A percentile compares a stretch with the other conserved stretches of the same genome.
Conservation (phyloP, 1,140 invertebrate genomes). For the Bombus consobrinus region DNA sequence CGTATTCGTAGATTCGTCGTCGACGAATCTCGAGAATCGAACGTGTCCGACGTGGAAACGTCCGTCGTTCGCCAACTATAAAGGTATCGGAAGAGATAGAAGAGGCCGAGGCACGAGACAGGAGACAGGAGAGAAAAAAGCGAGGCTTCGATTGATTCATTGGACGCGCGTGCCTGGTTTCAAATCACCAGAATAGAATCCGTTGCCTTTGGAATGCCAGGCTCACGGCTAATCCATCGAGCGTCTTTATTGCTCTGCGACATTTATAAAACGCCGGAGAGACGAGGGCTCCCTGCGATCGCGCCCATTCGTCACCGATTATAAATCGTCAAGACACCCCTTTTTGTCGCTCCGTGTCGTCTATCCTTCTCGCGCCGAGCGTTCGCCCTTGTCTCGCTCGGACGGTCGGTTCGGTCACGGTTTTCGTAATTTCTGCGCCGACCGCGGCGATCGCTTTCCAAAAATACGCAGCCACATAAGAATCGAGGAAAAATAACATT, state of each 20-base stretch:
- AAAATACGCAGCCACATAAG: conserved; percentile 1
- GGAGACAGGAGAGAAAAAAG: conserved; percentile 3
- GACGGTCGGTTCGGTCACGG: no score
- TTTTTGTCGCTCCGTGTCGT: neutral
- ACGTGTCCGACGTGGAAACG: neutral
- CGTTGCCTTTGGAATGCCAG: conserved; percentile 69
- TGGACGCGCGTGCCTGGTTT: conserved; percentile 77
- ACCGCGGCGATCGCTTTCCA: neutral
- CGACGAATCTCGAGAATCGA: neutral
- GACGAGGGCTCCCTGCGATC: conserved; percentile 62
- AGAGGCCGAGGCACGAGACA: conserved; percentile 48
- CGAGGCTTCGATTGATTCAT: conserved; percentile 75
- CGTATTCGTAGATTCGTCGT: neutral
- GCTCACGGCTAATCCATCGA: conserved; percentile 75
- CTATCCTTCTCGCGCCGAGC: neutral
- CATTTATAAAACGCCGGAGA: conserved; percentile 76
- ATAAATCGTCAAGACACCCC: conserved; percentile 63
- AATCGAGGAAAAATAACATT: neutral
- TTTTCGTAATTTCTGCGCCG: neutral
- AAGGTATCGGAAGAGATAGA: conserved; percentile 30
- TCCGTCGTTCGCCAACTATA: conserved; percentile 35
- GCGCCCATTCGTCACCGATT: conserved; percentile 68
- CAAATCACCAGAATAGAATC: conserved; percentile 78
- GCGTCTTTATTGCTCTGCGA: conserved; percentile 76
- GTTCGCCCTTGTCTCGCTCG: neutral